phyloP scores from a whole-genome alignment of 2,797 vertebrate species.

The Hypotaenidia philippensis region DNA sequence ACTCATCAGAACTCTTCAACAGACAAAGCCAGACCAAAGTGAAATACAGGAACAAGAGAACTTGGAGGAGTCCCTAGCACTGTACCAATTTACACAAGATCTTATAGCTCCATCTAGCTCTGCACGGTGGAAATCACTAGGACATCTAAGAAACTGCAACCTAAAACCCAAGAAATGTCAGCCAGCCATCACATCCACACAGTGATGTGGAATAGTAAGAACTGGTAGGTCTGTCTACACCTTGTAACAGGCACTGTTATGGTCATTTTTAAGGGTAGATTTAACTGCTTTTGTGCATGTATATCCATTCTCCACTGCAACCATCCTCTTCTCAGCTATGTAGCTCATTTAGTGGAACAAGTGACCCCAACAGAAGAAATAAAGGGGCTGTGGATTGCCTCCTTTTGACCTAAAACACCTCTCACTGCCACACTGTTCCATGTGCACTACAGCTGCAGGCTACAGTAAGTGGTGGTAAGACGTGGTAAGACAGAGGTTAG shows the following conservation, averaged over 20 bases:
- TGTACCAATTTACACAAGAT: constrained; percentile 73
- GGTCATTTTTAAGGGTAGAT: not conserved
- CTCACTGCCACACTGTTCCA: not conserved
- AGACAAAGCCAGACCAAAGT: constrained; percentile 17
- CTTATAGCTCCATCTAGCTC: constrained; percentile 86
- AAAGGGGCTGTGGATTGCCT: not conserved
- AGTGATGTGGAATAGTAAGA: not conserved
- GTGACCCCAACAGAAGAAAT: fast-evolving
- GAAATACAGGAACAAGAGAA: not conserved
- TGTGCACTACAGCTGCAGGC: not conserved
- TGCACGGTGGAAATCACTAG: constrained; percentile 62
- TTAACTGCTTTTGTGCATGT: not conserved
- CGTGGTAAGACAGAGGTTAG: too few species aligned
- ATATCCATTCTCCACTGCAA: not conserved
- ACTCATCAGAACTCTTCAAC: not conserved
- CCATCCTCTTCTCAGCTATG: not conserved
- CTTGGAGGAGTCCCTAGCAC: not conserved
- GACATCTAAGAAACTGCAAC: constrained; percentile 25
- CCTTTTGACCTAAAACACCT: not conserved
- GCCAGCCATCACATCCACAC: not conserved
- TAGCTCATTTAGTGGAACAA: fast-evolving
- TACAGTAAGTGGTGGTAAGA: not conserved
- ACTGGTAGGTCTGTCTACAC: not conserved
- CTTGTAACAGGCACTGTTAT: not conserved
- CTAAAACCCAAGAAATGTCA: constrained; percentile 5